Evolutionary conservation across 92 coral and sea anemone species (phyloP).

Genomic region (Zoanthus gigantus): DNA sequence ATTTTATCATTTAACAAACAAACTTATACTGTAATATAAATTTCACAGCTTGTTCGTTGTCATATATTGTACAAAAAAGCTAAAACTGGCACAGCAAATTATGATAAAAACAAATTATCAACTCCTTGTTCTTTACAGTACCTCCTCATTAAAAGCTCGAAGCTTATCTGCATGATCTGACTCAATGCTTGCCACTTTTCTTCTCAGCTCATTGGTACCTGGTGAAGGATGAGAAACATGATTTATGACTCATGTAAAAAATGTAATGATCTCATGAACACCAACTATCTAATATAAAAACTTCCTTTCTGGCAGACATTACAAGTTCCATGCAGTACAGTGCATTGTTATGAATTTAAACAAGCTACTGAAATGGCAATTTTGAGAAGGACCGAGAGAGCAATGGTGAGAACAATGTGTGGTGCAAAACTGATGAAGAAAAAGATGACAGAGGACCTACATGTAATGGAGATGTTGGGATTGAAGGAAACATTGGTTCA

Average conservation of each 20-base stretch:
- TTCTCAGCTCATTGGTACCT: conserved; percentile 43
- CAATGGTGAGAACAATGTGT: too few relatives aligned
- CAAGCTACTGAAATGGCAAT: neutral
- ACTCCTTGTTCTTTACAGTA: neutral
- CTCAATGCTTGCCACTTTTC: conserved; percentile 39
- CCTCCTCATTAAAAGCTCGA: conserved; percentile 48
- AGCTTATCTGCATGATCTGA: conserved; percentile 50
- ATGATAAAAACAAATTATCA: neutral
- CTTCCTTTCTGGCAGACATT: neutral
- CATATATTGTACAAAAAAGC: too few relatives aligned
- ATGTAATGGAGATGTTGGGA: too few relatives aligned
- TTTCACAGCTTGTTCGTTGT: too few relatives aligned
- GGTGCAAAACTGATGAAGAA: too few relatives aligned
- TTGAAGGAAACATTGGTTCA: too few relatives aligned
- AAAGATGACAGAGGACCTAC: too few relatives aligned
- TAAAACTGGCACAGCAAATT: neutral
- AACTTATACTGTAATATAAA: too few relatives aligned
- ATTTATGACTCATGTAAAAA: neutral
- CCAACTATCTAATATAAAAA: neutral
- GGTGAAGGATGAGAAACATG: neutral
- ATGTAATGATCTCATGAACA: neutral
- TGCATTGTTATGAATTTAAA: neutral
- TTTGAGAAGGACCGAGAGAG: too few relatives aligned
- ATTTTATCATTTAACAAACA: too few relatives aligned
- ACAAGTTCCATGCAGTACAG: neutral